phyloP scores from a whole-genome alignment of 2,797 vertebrate species.

The Cossypha niveicapilla region DNA sequence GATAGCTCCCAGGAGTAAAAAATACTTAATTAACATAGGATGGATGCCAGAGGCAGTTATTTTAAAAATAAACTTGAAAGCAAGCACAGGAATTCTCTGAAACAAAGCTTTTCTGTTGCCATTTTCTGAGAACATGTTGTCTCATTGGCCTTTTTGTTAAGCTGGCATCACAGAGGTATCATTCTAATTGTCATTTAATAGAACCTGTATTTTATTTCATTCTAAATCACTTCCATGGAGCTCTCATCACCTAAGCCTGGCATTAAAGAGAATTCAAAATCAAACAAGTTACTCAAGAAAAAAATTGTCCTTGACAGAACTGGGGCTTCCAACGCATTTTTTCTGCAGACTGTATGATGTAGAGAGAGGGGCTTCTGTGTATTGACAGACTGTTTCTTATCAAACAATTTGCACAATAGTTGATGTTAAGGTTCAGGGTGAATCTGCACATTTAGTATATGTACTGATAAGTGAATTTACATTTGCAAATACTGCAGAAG shows the following conservation, averaged over 20 bases:
- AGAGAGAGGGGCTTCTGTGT: neutral
- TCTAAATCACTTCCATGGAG: neutral
- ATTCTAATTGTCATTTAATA: conserved; percentile 25
- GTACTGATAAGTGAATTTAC: neutral
- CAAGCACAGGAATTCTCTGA: neutral
- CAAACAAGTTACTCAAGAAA: conserved; percentile 10
- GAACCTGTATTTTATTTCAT: neutral
- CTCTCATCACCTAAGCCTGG: neutral
- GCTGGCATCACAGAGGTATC: neutral
- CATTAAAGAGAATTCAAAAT: conserved; percentile 60
- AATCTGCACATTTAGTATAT: neutral
- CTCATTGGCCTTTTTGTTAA: neutral
- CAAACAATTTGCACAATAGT: neutral
- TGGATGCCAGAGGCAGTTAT: conserved; percentile 32
- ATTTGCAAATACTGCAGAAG: neutral
- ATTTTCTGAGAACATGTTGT: neutral
- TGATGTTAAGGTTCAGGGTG: neutral
- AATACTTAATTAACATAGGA: conserved; percentile 51
- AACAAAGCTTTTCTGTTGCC: conserved; percentile 2
- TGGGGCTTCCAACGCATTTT: neutral
- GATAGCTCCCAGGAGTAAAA: conserved; percentile 20
- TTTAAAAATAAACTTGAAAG: conserved; percentile 59
- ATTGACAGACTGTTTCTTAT: neutral
- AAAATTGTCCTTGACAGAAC: conserved; percentile 20
- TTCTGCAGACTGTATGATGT: neutral